Evolutionary conservation across 2,113 vertebrate genomes (phyloP).

Genomic region (Haemorhous mexicanus): DNA sequence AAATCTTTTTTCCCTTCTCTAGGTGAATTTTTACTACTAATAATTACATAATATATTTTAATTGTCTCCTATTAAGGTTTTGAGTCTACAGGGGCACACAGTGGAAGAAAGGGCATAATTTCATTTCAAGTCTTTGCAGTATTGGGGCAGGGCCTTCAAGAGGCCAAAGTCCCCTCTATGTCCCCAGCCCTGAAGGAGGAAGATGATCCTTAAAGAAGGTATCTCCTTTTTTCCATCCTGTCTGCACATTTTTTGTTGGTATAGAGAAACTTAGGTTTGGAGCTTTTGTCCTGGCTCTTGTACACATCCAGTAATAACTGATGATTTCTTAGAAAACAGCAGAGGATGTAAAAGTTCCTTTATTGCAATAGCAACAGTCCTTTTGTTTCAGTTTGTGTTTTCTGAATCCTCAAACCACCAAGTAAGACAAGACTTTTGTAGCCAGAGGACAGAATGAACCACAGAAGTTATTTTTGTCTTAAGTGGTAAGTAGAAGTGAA

Average conservation of each 20-base stretch:
- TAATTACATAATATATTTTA: background rate
- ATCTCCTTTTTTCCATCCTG: background rate
- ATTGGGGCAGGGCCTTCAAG: no score
- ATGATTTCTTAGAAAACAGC: background rate
- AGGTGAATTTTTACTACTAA: background rate
- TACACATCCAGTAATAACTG: background rate
- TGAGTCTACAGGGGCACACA: background rate
- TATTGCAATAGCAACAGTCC: background rate
- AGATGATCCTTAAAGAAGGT: no score
- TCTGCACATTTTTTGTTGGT: background rate
- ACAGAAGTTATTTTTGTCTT: background rate
- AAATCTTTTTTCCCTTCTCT: background rate
- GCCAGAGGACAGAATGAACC: background rate
- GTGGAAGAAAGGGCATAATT: background rate
- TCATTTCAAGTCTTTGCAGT: background rate
- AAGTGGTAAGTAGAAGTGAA: background rate
- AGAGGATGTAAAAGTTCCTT: background rate
- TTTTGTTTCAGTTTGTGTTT: background rate
- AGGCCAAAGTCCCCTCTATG: background rate
- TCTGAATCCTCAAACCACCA: background rate
- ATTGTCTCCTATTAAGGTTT: background rate
- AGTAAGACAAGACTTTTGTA: background rate
- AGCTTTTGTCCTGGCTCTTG: background rate
- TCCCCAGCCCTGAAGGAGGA: background rate
- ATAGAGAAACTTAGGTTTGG: background rate